These are phyloP conservation scores for Proctacanthus coquilletti DNA, from an alignment of 1,140 invertebrate species.

Conservation along the genomic window DNA sequence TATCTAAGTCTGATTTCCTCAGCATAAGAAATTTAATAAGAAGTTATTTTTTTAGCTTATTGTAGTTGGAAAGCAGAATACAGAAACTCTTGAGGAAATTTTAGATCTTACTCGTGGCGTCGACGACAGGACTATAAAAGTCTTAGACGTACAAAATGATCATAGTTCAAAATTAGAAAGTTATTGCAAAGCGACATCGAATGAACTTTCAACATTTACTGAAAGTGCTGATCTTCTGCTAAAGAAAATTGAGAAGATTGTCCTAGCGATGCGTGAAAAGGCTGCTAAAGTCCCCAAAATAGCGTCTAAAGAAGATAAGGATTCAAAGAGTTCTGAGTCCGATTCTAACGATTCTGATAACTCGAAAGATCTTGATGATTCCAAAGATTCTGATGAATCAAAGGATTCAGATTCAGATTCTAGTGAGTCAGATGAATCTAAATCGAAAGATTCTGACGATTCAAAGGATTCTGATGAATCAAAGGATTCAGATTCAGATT, in stretches of 20 bases:
- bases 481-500: no score
- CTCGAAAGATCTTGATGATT: no score
- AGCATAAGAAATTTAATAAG: no score
- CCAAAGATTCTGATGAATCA: no score
- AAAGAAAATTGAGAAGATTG: conserved; percentile 10
- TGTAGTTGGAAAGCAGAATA: conserved; percentile 3
- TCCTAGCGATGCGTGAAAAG: conserved; percentile 6
- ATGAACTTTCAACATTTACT: conserved; percentile 12
- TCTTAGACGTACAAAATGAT: conserved; percentile 1
- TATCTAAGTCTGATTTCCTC: no score
- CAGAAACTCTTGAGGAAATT: conserved; percentile 7
- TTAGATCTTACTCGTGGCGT: background rate
- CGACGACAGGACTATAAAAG: conserved; percentile 2
- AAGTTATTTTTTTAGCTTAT: background rate
- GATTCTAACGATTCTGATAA: no score
- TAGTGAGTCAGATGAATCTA: no score
- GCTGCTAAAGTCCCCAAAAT: background rate
- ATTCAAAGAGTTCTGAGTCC: no score
- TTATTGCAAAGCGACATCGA: conserved; percentile 5
- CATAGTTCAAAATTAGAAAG: background rate
- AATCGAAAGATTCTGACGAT: no score
- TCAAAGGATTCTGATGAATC: no score
- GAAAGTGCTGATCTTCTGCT: conserved; percentile 11
- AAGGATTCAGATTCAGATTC: no score
- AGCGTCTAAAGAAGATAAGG: no score